Evolutionary conservation across 2,888 invertebrate genomes (phyloP).

Genomic region (Macroteleia sp.): DNA sequence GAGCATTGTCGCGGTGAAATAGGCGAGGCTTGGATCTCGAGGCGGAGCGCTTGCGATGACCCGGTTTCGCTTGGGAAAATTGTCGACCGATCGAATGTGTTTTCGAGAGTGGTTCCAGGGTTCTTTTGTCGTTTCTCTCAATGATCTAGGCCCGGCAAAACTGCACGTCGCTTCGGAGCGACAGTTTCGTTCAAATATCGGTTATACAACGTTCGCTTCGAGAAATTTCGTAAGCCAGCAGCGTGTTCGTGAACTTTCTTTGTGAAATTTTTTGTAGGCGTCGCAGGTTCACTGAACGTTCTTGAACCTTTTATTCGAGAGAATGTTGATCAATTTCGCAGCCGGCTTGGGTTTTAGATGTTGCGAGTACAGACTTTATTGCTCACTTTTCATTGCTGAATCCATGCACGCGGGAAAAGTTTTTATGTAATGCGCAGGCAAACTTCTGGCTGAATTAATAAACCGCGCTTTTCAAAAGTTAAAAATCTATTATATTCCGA

Average conservation of each 20-base stretch:
- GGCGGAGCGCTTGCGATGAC: slow-evolving; percentile 15
- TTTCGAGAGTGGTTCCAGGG: neutral
- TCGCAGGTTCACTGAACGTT: slow-evolving; percentile 56
- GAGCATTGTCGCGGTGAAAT: slow-evolving; percentile 8
- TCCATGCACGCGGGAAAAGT: neutral
- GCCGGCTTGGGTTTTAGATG: slow-evolving; percentile 19
- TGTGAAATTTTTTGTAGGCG: slow-evolving; percentile 56
- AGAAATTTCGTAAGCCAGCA: slow-evolving; percentile 41
- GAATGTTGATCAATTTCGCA: slow-evolving; percentile 51
- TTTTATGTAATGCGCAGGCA: neutral
- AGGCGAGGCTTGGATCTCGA: slow-evolving; percentile 35
- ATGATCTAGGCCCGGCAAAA: neutral
- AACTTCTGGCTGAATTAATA: too few species aligned
- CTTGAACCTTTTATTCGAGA: slow-evolving; percentile 55
- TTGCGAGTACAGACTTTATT: neutral
- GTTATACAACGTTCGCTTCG: slow-evolving; percentile 24
- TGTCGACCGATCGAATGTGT: slow-evolving; percentile 9
- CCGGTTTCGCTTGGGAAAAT: slow-evolving; percentile 27
- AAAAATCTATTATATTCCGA: too few species aligned
- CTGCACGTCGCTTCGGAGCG: neutral
- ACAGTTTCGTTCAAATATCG: neutral
- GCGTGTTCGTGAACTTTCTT: slow-evolving; percentile 55
- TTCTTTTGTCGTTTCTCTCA: neutral
- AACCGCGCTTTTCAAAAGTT: too few species aligned
- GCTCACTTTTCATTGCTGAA: neutral